Conservation (phyloP, 2,113 vertebrate species). For the Pao palembangensis region DNA sequence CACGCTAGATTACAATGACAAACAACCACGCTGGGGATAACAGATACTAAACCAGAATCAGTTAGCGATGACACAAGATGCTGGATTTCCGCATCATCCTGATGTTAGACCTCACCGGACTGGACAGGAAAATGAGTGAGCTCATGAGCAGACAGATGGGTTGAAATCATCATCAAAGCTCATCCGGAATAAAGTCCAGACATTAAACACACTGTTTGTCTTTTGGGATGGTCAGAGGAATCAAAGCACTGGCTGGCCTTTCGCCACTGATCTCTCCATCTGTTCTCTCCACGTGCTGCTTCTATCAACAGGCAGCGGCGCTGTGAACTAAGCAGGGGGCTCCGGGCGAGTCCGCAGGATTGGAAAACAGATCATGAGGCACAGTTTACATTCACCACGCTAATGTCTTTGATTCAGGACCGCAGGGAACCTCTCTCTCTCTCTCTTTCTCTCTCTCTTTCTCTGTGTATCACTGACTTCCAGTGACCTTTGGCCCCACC, state of each 20-base stretch:
- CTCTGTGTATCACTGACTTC: no score
- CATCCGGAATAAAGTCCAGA: conserved; percentile 10
- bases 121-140: conserved; percentile 19
- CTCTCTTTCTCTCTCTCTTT: no score
- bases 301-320: conserved; percentile 20
- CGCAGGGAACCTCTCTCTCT: no score
- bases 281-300: conserved; percentile 46
- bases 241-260: conserved; percentile 45
- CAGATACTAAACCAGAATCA: conserved; percentile 19
- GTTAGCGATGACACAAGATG: neutral
- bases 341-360: conserved; percentile 4
- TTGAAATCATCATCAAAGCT: no score
- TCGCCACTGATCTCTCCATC: conserved; percentile 42
- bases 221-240: conserved; percentile 27
- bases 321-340: conserved; percentile 6
- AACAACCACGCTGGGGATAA: conserved; percentile 14
- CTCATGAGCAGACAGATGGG: conserved; percentile 19
- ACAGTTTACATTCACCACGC: no score
- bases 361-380: neutral
- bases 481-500: no score
- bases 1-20: neutral
- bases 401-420: no score
- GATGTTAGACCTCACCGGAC: conserved; percentile 19
- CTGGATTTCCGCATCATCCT: conserved; percentile 31
- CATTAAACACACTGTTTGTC: conserved; percentile 20